Base-by-base conservation (phyloP, 2,797 vertebrate species). In the Euthynnus affinis region DNA sequence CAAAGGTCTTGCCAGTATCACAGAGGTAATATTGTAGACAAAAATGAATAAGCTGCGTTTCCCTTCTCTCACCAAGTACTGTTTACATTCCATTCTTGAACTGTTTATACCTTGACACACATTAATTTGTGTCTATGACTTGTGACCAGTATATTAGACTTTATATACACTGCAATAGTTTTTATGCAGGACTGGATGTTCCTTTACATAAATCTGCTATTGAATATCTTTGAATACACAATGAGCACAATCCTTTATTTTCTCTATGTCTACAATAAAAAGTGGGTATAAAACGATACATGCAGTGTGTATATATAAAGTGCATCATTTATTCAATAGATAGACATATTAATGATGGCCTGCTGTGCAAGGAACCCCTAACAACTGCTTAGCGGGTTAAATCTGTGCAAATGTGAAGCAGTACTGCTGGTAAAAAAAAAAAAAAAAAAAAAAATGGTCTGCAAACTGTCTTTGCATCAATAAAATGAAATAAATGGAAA, bases 341-440 rank as follows among this genome's bases (percentile, higher is more conserved):
- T 14, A 49, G 29, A 40, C 71, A 29, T 29, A 29, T 29, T 29
- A 29, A 29, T 52, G 13, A 69, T 62, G 15, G 18, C 7, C 52
- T 46, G 10, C 9, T 25, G 34, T 51, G 32, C 3, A 40, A 64
- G 8, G 3, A 15, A 5, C 17, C 55, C 15, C 2, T 27, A 64
- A 25, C 27, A 44, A 49, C 37, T 79, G n/a, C 67, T 64, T 6
- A 42, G 32, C 48, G 4, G 32, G 60, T 70, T 59, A 66, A n/a
- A n/a, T n/a, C n/a, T n/a, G n/a, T n/a, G 12, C 51, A 22, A 68
- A 65, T 25, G 18, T 61, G 48, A 49, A 59, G 17, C 44, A 72
- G 48, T 6, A 2, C 13, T 18, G 29, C 13, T 53, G 6, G 49
- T 25, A 10, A 18, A 1, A 29, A n/a, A n/a, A n/a, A n/a, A n/a